These are phyloP conservation scores for Caenorhabditis doughertyi DNA, from an alignment of 2,888 invertebrate genomes.

Conservation along the genomic window DNA sequence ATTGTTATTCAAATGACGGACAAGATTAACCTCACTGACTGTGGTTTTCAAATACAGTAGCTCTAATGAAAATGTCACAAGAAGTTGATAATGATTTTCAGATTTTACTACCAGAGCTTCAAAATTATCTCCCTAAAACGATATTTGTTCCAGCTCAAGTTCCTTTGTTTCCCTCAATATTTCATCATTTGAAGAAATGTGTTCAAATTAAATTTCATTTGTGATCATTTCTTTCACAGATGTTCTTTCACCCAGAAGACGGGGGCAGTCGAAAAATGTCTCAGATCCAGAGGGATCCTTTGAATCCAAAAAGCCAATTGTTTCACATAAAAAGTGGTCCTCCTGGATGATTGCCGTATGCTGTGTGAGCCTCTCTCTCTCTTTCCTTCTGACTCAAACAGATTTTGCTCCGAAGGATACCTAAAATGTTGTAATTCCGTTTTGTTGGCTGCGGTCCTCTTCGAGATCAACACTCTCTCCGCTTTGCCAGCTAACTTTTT, in stretches of 20 bases:
- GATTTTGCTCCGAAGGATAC: no score
- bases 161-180: neutral
- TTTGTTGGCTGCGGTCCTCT: conserved; percentile 1
- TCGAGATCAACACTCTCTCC: conserved; percentile 29
- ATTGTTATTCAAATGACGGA: no score
- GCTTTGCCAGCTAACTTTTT: conserved; percentile 18
- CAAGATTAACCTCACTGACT: no score
- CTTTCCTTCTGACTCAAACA: conserved; percentile 9
- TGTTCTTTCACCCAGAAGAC: conserved; percentile 40
- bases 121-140: no score
- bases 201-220: conserved; percentile 40
- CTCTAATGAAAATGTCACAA: no score
- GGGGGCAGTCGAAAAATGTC: conserved; percentile 18
- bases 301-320: conserved; percentile 23
- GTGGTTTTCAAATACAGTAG: no score
- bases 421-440: conserved; percentile 38
- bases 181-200: neutral
- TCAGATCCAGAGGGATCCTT: neutral
- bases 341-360: neutral
- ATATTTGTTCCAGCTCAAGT: no score
- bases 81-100: no score
- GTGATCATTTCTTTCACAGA: conserved; percentile 37
- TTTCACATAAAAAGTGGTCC: conserved; percentile 53
- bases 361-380: no score
- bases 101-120: no score